Percentiles rank a stretch among this genome's conserved stretches.
Evolutionary conservation across 2,888 invertebrate species (phyloP).

Genomic region (Hofmannophila pseudospretella): DNA sequence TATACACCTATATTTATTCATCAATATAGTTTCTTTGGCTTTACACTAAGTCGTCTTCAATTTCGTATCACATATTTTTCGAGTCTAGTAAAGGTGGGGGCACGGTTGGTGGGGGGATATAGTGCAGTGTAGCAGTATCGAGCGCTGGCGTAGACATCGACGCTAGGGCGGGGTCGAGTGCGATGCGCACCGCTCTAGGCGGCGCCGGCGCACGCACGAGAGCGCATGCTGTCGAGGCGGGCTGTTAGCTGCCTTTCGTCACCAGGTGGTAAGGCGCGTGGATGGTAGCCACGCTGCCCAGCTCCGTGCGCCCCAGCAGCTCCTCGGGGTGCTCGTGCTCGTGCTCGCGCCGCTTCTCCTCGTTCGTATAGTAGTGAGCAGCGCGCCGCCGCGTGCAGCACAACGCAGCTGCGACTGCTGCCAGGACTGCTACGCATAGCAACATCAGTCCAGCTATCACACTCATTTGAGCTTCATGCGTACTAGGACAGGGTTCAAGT

Average conservation of each 20-base stretch:
- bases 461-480: constrained; percentile 76
- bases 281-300: constrained; percentile 60
- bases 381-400: constrained; percentile 83
- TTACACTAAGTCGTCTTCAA: constrained; percentile 59
- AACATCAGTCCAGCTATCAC: constrained; percentile 70
- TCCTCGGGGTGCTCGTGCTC: constrained; percentile 63
- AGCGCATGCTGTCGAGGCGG: no score
- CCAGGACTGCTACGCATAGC: constrained; percentile 52
- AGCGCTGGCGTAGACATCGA: constrained; percentile 19
- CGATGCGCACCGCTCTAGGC: constrained; percentile 19
- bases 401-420: constrained; percentile 78
- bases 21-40: constrained; percentile 17
- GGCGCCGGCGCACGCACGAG: constrained; percentile 24
- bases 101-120: constrained; percentile 27
- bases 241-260: constrained; percentile 59
- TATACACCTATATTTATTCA: no score
- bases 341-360: constrained; percentile 78
- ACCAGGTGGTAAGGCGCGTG: constrained; percentile 56
- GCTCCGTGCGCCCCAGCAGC: constrained; percentile 46
- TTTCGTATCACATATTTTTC: constrained; percentile 62
- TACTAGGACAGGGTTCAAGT: constrained; percentile 65
- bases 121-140: constrained; percentile 33
- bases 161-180: constrained; percentile 25
- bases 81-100: constrained; percentile 38
- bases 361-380: constrained; percentile 88